A percentile compares a stretch with the other conserved stretches of the same genome.
phyloP scores from a whole-genome alignment of 2,113 vertebrate genomes.

The Pluvianellus socialis region DNA sequence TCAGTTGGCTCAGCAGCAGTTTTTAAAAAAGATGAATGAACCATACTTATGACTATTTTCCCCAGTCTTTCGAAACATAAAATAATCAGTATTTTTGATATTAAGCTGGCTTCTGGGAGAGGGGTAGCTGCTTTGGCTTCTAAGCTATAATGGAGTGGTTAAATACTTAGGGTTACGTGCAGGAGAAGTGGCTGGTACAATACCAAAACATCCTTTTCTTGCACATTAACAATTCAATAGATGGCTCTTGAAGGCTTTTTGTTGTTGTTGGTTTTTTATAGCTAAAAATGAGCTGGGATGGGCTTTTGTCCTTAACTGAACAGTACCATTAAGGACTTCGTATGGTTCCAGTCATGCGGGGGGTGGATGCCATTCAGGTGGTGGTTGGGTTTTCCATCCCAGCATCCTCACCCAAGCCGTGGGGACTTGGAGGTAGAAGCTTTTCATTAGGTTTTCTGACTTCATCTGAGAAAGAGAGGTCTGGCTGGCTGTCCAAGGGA shows the following conservation, averaged over 20 bases:
- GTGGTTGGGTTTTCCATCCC: not conserved
- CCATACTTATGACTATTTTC: not conserved
- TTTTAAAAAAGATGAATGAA: not conserved
- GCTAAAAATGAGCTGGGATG: not conserved
- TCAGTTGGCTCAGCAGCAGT: not conserved
- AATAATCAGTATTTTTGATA: not conserved
- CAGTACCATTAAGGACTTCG: not conserved
- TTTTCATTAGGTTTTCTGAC: not conserved
- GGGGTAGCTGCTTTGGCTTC: not conserved
- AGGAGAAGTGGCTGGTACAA: not conserved
- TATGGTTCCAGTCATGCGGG: not conserved
- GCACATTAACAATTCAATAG: not conserved
- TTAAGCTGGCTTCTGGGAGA: conserved; percentile 2
- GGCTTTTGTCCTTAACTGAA: not conserved
- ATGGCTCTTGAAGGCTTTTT: not conserved
- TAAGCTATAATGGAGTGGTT: not conserved
- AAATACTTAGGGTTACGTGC: not conserved
- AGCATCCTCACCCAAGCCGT: not conserved
- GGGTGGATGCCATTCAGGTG: not conserved
- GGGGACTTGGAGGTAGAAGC: not conserved
- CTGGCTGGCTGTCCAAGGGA: not conserved
- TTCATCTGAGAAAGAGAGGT: not conserved
- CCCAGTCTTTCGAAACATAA: not conserved
- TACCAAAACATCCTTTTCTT: not conserved
- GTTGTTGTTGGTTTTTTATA: not conserved